Evolutionary conservation across 2,797 vertebrate species (phyloP), one percentile per base, ranked within the genome.

Genomic region (Nannoperca obscura): DNA sequence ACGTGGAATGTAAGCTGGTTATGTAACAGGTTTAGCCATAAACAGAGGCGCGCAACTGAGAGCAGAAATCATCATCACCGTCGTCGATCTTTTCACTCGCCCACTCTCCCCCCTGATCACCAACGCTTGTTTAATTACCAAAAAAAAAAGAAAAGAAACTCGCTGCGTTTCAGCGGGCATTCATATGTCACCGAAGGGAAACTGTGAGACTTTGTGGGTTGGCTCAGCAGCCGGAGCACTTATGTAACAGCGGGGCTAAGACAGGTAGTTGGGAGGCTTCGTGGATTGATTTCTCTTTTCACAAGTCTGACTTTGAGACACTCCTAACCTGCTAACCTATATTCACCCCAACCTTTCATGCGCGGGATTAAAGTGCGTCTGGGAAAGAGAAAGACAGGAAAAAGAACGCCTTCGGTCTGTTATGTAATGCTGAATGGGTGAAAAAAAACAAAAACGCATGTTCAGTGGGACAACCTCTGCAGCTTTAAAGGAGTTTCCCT

Each of bases 1-100:
- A 96, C 95, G 95, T 96, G 96, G 96, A 97, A 97, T 96, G 96
- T 96, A 95, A 97, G 96, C 95, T 94, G 95, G 96, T 98, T 98
- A 98, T 97, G 97, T 98, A 99, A 98, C 96, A 96, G 95, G 96
- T 96, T 97, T 97, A 96, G 96, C 96, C 96, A 97, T 96, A 97
- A 97, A 97, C 96, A 97, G 93, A 95, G 95, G 93, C 92, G 94
- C 87, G 91, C 85, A 90, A 82, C 80, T 67, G 81, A 85, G 83
- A 89, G 86, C 83, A 90, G 78, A 84, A 91, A 92, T 90, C 90
- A 86, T 57, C 88, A 85, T 55, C 90, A 87, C 54, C 88, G 84
- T 55, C 70, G 81, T 58, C 81, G 71, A 91, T 90, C 82, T 77
- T 84, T 81, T 76, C 22, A 65, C 75, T 83, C 34, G 22, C 60